Base-by-base conservation (phyloP, 2,888 invertebrate species). In the Ophion costatus region DNA sequence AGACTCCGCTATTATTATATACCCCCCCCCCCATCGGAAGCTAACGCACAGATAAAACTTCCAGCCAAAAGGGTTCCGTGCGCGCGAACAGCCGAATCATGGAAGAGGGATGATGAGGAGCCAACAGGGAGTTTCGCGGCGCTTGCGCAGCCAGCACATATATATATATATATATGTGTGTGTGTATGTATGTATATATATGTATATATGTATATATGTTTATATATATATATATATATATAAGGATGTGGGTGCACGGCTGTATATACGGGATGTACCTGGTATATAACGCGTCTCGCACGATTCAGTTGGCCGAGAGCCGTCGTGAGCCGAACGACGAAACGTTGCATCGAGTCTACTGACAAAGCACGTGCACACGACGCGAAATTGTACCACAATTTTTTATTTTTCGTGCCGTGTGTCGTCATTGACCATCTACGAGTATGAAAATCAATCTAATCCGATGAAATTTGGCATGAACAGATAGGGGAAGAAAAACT, bases 281-380 rank as follows among this genome's bases (percentile, higher is more conserved):
- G 80, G 64, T 20, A 9, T 29, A 73, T 45, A 71, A 69, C 59
- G 80, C 66, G 74, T 38, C 64, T 84, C 76, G 74, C 51, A 88
- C 61, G 76, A 77, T 77, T 88, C 90, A 91, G 91, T 92, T 89
- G 90, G 91, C 90, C 87, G 87, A 88, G 89, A 88, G 91, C 90
- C 90, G 89, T 83, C 87, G 89, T 80, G 84, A 80, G 77, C 69
- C 63, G 82, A 83, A 74, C 85, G 64, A 84, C 77, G 74, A 77
- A 71, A 69, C 79, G 75, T 81, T 69, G 67, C 71, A 78, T 51
- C 75, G 67, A 33, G 57, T 66, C 67, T 66, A 11, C 56, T 22
- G n/a, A 42, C 57, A 33, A 66, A 38, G 22, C 33, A 51, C 64
- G 63, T 24, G 69, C 87, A 51, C 38, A 87, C 87, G 87, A 85